Evolutionary conservation across 2,888 invertebrate genomes (phyloP), one percentile per base, ranked within the genome.

Genomic region (Tortricodes alternella): DNA sequence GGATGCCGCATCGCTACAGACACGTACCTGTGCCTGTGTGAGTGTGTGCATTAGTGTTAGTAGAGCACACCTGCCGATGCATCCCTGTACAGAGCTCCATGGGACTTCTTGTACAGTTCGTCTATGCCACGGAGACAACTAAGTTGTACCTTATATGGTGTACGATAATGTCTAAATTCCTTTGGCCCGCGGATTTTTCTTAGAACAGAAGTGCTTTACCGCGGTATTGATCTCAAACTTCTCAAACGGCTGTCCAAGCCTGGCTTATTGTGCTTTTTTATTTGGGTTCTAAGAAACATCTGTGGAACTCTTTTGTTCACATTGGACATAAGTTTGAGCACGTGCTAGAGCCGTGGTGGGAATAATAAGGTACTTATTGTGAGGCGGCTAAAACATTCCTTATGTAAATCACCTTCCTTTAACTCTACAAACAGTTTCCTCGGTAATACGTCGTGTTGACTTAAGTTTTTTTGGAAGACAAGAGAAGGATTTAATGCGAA

Each of bases 271-370:
- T 80, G 59, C 62, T 60, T 53, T 59, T 73, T 76, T 78, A 76
- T 70, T 66, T 70, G 63, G 64, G 67, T 75, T 77, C 73, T 64
- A 58, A 59, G 74, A 74, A 78, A 79, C 80, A 83, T 83, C 80
- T 85, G 84, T 76, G 71, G 59, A 58, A 60, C 68, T 74, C 66
- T 70, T 78, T 82, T 80, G 76, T 79, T 76, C 76, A 67, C 71
- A 62, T 62, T 61, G 60, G 58, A 67, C 62, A 64, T 65, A 62
- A 62, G 63, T 69, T 63, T 62, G 63, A 76, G 83, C 88, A 85
- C 86, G 88, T 84, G 85, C 80, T 78, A 61, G 48, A 58, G 59
- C 57, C 53, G 27, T 46, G 53, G 63, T 71, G 70, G 65, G 68
- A 76, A 72, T 61, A 38, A 38, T 44, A 44, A 49, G 49, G 21